Evolutionary conservation across 2,797 vertebrate species (phyloP), one percentile per base, ranked within the genome.

Genomic region (Sebastiscus tertius): DNA sequence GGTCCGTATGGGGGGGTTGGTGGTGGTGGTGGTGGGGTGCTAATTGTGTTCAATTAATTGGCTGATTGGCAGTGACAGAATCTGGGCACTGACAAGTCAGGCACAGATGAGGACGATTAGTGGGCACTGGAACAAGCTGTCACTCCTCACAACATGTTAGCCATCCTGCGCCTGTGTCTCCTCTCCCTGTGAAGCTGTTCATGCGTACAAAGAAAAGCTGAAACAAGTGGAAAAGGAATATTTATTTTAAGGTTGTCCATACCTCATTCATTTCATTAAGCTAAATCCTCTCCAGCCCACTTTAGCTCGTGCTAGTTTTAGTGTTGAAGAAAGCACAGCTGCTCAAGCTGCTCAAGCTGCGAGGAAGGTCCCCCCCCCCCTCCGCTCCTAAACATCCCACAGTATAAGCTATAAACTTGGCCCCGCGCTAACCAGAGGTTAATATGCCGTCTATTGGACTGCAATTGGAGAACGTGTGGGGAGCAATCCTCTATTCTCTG

Each of bases 61-160:
- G 72, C 94, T 97, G 97, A 98, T 97, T 97, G 97, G 96, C 96
- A 87, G 79, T 96, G 97, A 97, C 97, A 97, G 97, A 95, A 95
- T 95, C 94, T 96, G 97, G 97, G 96, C 95, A 96, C 95, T 96
- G 96, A 97, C 97, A 97, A 95, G 95, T 88, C 89, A 94, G 93
- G 95, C 95, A 95, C 96, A 94, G 97, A 94, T 95, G 96, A 96
- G 93, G 95, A 95, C 94, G 95, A 96, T 97, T 98, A 97, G 96
- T 91, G 82, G 88, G 92, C 89, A 89, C 90, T 95, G 94, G 94
- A 97, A 96, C 97, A 98, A 98, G 97, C 97, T 97, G 97, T 97
- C 97, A 95, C 88, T 94, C 94, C 95, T 97, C 97, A 96, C 93
- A 95, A 92, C 59, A 80, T 7, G 95, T 97, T 97, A 97, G 89